Conservation (phyloP, 2,113 vertebrate species). For the Grantiella picta region DNA sequence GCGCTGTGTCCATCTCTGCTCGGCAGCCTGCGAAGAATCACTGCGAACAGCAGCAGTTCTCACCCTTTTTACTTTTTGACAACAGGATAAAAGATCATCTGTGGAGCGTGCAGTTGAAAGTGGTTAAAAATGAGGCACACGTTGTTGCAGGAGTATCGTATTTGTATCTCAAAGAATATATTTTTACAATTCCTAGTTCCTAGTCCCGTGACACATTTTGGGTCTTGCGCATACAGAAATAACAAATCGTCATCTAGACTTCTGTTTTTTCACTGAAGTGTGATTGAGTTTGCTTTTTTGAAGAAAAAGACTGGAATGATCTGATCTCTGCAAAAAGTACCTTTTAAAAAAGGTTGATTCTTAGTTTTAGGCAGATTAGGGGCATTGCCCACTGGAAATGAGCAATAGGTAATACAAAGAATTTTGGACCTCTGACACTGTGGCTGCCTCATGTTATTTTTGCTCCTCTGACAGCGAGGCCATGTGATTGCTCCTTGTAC, state of each 20-base stretch:
- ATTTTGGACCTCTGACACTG: slow-evolving; percentile 60
- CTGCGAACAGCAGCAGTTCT: background rate
- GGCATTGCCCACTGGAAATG: background rate
- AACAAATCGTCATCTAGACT: background rate
- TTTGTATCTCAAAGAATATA: background rate
- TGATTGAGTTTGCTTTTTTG: background rate
- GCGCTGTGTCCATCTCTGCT: fast-evolving
- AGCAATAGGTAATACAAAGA: slow-evolving; percentile 52
- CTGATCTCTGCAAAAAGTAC: background rate
- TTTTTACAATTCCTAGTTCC: background rate
- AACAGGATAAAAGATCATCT: background rate
- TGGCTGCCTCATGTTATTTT: slow-evolving; percentile 40
- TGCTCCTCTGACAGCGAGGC: background rate
- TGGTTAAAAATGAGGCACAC: background rate
- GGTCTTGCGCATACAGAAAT: background rate
- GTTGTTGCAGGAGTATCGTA: background rate
- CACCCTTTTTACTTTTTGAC: background rate
- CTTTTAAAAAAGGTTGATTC: background rate
- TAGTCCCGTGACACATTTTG: background rate
- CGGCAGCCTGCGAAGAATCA: background rate
- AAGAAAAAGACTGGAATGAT: background rate
- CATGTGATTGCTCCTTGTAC: slow-evolving; percentile 48
- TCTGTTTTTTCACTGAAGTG: background rate
- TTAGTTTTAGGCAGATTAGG: background rate
- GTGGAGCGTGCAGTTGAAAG: background rate